phyloP scores from a whole-genome alignment of 2,113 vertebrate species.

The Chionomys nivalis region DNA sequence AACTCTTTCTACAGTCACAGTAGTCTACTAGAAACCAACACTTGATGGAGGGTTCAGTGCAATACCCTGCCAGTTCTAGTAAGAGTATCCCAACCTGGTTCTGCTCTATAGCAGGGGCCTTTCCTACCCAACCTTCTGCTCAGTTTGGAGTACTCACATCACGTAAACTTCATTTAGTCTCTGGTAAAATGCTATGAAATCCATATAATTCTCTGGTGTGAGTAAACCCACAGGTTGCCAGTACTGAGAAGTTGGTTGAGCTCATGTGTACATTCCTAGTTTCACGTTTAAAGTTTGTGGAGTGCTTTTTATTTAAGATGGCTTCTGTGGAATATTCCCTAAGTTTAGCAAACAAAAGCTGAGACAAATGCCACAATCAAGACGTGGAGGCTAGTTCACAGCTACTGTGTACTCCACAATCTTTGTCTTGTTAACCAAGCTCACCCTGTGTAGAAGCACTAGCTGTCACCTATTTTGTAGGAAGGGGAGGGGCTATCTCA shows the following conservation, averaged over 20 bases:
- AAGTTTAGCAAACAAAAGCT: neutral
- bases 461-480: neutral
- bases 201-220: constrained; percentile 31
- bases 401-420: neutral
- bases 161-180: neutral
- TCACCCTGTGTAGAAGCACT: neutral
- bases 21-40: neutral
- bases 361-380: neutral
- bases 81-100: no score
- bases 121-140: neutral
- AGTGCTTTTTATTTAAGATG: neutral
- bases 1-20: neutral
- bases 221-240: neutral
- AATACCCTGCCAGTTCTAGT: neutral
- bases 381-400: neutral
- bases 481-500: neutral
- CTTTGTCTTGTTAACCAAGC: neutral
- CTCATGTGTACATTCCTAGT: neutral
- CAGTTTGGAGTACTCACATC: neutral
- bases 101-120: neutral
- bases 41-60: neutral
- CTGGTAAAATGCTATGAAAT: neutral
- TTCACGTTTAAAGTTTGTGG: neutral
- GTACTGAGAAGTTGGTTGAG: neutral
- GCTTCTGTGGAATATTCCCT: neutral